phyloP scores from a whole-genome alignment of 1,140 invertebrate species.

The Copidosoma floridanum region DNA sequence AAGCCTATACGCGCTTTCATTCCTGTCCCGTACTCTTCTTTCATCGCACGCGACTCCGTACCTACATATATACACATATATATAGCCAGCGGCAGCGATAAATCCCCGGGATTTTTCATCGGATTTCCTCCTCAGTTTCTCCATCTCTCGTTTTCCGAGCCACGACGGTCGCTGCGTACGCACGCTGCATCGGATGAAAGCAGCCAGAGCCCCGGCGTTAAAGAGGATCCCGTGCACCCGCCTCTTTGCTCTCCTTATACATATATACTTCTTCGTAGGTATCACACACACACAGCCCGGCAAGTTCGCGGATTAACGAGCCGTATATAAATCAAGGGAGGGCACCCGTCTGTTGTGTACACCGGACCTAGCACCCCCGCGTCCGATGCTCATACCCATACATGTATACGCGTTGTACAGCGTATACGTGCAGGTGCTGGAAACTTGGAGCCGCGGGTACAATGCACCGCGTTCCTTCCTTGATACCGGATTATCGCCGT shows the following conservation, averaged over 20 bases:
- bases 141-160: background rate
- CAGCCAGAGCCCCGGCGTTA: too few species aligned
- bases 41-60: background rate
- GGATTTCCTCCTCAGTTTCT: conserved; percentile 10
- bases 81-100: conserved; percentile 6
- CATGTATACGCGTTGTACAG: too few species aligned
- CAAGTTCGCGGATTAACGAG: conserved; percentile 17
- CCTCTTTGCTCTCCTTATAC: too few species aligned
- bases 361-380: too few species aligned
- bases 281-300: too few species aligned
- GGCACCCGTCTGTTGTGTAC: too few species aligned
- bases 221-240: too few species aligned
- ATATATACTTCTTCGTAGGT: too few species aligned
- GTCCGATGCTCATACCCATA: too few species aligned
- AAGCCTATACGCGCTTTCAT: background rate
- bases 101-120: conserved; percentile 23
- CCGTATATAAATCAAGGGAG: background rate
- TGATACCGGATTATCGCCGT: conserved; percentile 24
- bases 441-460: background rate
- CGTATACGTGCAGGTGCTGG: too few species aligned
- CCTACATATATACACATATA: background rate
- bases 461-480: background rate
- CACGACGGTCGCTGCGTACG: too few species aligned
- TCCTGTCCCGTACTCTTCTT: background rate
- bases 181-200: too few species aligned